These are phyloP conservation scores for Pterocles orientalis DNA, from an alignment of 2,113 vertebrate genomes.

Conservation along the genomic window DNA sequence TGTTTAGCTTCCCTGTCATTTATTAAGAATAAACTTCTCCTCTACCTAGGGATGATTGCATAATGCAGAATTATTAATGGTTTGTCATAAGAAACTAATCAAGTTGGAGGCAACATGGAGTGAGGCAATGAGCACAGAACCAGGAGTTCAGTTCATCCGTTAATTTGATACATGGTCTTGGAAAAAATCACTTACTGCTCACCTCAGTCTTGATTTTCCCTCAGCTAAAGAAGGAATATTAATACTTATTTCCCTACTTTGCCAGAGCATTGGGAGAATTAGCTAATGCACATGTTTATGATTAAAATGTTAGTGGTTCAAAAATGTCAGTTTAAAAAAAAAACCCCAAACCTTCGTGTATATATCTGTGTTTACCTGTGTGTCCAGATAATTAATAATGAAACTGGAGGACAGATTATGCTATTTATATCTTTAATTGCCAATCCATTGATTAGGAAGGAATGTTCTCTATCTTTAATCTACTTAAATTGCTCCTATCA, in stretches of 20 bases:
- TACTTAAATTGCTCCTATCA: neutral
- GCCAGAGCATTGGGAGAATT: neutral
- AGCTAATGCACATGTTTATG: neutral
- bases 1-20: constrained; percentile 30
- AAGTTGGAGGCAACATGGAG: constrained; percentile 17
- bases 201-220: neutral
- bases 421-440: neutral
- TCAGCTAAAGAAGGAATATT: neutral
- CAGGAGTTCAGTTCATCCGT: neutral
- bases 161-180: constrained; percentile 19
- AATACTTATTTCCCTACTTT: neutral
- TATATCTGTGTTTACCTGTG: neutral
- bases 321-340: neutral
- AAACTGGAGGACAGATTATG: neutral
- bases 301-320: neutral
- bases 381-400: neutral
- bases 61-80: constrained; percentile 29
- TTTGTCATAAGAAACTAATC: constrained; percentile 51
- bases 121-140: constrained; percentile 15
- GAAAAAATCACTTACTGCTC: constrained; percentile 8
- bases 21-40: constrained; percentile 46
- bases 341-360: no score
- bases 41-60: constrained; percentile 9
- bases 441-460: neutral
- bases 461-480: neutral